Conservation (phyloP, 2,113 vertebrate species). For the Saguinus midas region DNA sequence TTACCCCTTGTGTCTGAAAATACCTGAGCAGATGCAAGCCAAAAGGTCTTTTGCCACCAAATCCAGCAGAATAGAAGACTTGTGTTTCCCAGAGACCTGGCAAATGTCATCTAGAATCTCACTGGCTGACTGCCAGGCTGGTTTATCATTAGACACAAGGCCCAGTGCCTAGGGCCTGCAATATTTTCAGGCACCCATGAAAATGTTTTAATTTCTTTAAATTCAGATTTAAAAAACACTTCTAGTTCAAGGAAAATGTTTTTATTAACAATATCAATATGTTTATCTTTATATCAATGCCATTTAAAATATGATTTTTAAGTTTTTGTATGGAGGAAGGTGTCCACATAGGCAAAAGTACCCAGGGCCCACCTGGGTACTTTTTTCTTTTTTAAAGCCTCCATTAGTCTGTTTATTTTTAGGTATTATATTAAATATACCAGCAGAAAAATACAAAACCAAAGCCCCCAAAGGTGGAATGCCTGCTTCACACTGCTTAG, state of each 20-base stretch:
- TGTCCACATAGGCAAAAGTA: background rate
- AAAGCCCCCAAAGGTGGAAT: background rate
- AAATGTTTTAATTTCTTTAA: background rate
- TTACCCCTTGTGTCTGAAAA: background rate
- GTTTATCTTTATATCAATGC: background rate
- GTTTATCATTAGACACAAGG: background rate
- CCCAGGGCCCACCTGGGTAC: too few relatives aligned
- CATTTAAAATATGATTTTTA: background rate
- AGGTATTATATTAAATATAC: conserved; percentile 50
- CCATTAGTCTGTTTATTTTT: conserved; percentile 36
- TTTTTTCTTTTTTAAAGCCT: background rate
- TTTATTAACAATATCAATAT: background rate
- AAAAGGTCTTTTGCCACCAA: background rate
- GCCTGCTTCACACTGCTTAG: conserved; percentile 28
- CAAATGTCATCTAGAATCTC: background rate
- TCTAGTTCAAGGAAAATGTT: background rate
- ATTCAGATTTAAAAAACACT: background rate
- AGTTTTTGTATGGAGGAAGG: background rate
- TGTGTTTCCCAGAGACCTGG: background rate
- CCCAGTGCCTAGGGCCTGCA: background rate
- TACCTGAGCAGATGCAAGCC: background rate
- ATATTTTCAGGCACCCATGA: background rate
- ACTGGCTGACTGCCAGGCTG: background rate
- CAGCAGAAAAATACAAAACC: conserved; percentile 48
- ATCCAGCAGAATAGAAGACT: background rate